phyloP scores from a whole-genome alignment of 2,888 invertebrate species.

The Drosophila barbarae region DNA sequence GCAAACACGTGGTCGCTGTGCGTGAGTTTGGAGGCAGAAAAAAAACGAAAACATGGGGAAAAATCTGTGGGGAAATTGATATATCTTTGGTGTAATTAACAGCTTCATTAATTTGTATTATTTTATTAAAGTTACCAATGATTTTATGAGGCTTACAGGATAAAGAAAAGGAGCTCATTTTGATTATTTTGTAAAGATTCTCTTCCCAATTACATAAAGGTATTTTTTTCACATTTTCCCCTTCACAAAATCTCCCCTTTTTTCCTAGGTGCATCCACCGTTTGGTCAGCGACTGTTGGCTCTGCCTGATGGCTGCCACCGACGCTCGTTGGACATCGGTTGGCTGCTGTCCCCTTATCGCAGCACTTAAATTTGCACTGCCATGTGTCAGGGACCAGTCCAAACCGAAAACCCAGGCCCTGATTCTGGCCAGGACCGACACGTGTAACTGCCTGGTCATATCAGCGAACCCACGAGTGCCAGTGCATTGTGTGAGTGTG shows the following conservation, averaged over 20 bases:
- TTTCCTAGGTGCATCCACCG: not conserved
- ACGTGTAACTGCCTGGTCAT: conserved; percentile 40
- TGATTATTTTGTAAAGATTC: too few relatives aligned
- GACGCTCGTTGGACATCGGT: conserved; percentile 5
- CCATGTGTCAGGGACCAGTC: conserved; percentile 43
- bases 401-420: conserved; percentile 32
- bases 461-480: conserved; percentile 16
- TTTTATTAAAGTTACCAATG: not conserved
- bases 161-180: not conserved
- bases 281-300: conserved; percentile 1
- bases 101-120: not conserved
- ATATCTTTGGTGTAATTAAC: not conserved
- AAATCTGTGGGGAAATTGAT: not conserved
- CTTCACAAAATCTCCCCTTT: not conserved
- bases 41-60: conserved; percentile 10
- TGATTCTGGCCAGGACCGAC: conserved; percentile 32
- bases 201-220: not conserved
- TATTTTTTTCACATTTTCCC: not conserved
- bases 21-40: conserved; percentile 8
- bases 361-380: conserved; percentile 51
- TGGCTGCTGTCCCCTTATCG: conserved; percentile 55
- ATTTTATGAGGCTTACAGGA: not conserved
- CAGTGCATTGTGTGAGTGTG: conserved; percentile 20
- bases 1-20: conserved; percentile 26
- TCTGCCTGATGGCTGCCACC: conserved; percentile 10